Percentiles rank a stretch among this genome's conserved stretches.
These are phyloP conservation scores for Silurus asotus DNA, from an alignment of 2,113 vertebrate genomes.

Conservation along the genomic window DNA sequence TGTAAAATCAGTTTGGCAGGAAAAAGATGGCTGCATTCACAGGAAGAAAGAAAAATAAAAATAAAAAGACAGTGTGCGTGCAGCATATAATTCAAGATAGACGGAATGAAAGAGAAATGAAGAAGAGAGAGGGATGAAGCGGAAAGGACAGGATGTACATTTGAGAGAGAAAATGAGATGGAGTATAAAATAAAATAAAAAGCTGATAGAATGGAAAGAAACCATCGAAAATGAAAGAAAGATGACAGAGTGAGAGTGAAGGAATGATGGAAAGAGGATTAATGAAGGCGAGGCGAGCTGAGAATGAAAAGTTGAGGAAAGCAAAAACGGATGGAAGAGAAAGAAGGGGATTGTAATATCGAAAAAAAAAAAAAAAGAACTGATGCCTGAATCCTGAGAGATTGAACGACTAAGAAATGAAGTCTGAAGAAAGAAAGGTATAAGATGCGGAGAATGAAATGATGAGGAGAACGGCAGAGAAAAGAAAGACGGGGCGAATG, in stretches of 20 bases:
- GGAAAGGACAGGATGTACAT: not conserved
- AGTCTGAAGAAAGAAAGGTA: not conserved
- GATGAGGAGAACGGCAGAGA: not conserved
- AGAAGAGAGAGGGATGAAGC: not conserved
- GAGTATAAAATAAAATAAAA: not conserved
- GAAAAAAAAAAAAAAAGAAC: not conserved
- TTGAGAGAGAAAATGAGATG: not conserved
- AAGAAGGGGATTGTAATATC: not conserved
- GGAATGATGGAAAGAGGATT: not conserved
- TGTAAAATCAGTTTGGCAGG: not conserved
- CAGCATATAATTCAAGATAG: not conserved
- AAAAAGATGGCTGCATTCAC: not conserved
- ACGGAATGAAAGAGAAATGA: not conserved
- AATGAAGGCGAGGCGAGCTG: not conserved
- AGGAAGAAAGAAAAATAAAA: not conserved
- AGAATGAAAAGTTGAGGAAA: not conserved
- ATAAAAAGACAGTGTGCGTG: not conserved
- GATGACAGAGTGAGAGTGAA: not conserved
- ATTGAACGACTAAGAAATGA: not conserved
- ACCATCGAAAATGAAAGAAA: not conserved
- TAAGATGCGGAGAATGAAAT: not conserved
- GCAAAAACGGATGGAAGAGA: not conserved
- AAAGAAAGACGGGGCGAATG: not conserved
- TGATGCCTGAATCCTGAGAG: not conserved
- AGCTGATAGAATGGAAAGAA: not conserved